A percentile compares a stretch with the other conserved stretches of the same genome.
Evolutionary conservation across 1,140 invertebrate species (phyloP).

Genomic region (Eriosoma lanigerum): DNA sequence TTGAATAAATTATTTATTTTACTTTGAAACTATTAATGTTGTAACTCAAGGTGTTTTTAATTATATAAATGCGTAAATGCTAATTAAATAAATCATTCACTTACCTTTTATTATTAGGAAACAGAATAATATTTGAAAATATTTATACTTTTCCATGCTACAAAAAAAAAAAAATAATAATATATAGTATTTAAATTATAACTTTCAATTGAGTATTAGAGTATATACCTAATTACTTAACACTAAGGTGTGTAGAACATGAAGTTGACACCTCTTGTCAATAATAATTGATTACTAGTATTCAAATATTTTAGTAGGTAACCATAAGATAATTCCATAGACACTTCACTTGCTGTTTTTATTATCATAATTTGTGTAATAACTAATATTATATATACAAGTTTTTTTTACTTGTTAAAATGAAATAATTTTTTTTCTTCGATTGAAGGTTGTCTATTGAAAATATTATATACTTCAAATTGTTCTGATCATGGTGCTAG

Average conservation of each 20-base stretch:
- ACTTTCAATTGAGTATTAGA: background rate
- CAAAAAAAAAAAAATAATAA: background rate
- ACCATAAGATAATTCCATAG: constrained; percentile 3
- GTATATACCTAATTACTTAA: background rate
- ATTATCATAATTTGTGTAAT: background rate
- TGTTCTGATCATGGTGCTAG: background rate
- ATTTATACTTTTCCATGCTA: background rate
- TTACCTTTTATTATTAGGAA: constrained; percentile 23
- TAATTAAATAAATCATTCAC: background rate
- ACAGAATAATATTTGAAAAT: constrained; percentile 6
- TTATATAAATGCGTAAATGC: no score
- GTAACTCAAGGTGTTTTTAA: no score
- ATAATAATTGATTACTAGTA: background rate
- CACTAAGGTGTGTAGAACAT: background rate
- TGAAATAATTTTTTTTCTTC: background rate
- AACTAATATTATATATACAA: background rate
- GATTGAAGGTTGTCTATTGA: background rate
- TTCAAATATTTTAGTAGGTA: background rate
- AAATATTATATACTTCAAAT: constrained; percentile 8
- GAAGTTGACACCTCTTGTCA: background rate
- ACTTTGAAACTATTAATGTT: no score
- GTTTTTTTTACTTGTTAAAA: background rate
- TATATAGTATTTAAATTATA: background rate
- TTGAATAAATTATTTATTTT: no score
- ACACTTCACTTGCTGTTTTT: background rate